Evolutionary conservation across 2,888 invertebrate genomes (phyloP).

Genomic region (Neoitamus cyanurus): DNA sequence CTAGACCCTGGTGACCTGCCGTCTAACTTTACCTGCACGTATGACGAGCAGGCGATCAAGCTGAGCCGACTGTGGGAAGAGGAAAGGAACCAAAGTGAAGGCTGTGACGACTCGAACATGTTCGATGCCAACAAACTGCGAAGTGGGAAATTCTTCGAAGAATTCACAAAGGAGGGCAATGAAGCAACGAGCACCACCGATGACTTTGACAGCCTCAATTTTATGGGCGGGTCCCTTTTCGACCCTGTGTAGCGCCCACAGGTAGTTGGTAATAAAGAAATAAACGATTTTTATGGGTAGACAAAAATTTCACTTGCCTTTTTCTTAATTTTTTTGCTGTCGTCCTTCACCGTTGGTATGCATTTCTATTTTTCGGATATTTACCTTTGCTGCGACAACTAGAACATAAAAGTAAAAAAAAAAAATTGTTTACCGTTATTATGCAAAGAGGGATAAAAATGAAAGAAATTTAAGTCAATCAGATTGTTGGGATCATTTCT

Average conservation of each 20-base stretch:
- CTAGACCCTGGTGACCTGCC: background rate
- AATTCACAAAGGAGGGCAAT: background rate
- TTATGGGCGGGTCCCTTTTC: background rate
- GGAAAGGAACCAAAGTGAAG: background rate
- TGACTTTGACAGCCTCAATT: background rate
- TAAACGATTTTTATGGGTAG: background rate
- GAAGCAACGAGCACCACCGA: background rate
- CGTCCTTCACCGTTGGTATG: no score
- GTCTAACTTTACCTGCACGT: background rate
- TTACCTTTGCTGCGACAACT: no score
- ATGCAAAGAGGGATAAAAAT: no score
- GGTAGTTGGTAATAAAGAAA: background rate
- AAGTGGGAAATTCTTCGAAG: constrained; percentile 4
- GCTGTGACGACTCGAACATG: background rate
- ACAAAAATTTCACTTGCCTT: no score
- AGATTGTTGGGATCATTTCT: no score
- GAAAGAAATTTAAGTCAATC: no score
- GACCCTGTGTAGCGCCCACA: background rate
- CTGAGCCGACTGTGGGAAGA: background rate
- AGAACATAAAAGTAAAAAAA: no score
- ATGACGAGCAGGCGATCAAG: background rate
- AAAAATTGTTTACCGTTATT: no score
- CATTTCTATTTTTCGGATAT: no score
- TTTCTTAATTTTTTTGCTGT: no score
- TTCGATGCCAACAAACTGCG: background rate